These are phyloP conservation scores for Elgonia sp. DNA, from an alignment of 2,888 invertebrate species.

Conservation along the genomic window DNA sequence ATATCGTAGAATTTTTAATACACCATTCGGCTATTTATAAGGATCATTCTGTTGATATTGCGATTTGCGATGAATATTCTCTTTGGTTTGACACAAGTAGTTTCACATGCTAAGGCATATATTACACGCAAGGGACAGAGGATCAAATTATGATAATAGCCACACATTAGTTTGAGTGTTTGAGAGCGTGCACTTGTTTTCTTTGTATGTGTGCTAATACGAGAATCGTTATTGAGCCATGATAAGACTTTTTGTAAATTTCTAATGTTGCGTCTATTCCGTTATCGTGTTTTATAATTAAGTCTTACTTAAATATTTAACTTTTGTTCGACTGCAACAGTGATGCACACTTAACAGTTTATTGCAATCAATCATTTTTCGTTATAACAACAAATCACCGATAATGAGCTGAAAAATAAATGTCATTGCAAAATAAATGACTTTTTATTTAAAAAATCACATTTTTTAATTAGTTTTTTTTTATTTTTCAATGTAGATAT, in stretches of 20 bases:
- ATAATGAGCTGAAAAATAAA: no score
- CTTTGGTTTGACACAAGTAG: slow-evolving; percentile 40
- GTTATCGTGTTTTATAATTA: slow-evolving; percentile 65
- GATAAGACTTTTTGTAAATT: slow-evolving; percentile 69
- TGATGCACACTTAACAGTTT: no score
- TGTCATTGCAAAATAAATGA: no score
- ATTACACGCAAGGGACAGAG: slow-evolving; percentile 67
- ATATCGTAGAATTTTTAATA: no score
- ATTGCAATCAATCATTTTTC: no score
- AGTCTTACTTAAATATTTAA: slow-evolving; percentile 30
- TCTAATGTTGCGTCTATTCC: slow-evolving; percentile 67
- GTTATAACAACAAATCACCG: no score
- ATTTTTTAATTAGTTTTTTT: no score
- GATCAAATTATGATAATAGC: slow-evolving; percentile 71
- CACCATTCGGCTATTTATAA: no score
- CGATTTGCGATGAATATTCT: slow-evolving; percentile 50
- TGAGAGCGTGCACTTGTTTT: not conserved
- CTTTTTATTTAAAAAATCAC: no score
- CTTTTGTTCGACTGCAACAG: slow-evolving; percentile 28
- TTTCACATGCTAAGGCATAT: slow-evolving; percentile 60
- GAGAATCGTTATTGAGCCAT: slow-evolving; percentile 46
- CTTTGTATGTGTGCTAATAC: not conserved
- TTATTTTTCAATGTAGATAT: no score
- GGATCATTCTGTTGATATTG: slow-evolving; percentile 30
- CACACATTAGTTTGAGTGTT: slow-evolving; percentile 8